Evolutionary conservation across 2,797 vertebrate genomes (phyloP).

Genomic region (Eleutherodactylus coqui): DNA sequence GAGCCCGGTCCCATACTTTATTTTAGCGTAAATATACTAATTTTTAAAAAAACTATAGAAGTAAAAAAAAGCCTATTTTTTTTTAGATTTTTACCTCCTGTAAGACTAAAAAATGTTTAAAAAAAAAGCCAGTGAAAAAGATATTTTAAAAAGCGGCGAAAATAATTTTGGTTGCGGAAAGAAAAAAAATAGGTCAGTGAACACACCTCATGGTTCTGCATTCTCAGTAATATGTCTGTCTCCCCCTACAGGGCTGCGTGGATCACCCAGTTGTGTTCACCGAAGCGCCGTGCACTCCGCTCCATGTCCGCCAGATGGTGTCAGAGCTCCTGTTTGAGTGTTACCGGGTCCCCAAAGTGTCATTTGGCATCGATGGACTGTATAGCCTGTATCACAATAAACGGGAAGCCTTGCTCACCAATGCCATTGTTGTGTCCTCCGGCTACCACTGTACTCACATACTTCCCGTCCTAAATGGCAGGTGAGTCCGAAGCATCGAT

Average conservation of each 20-base stretch:
- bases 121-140: too few relatives aligned
- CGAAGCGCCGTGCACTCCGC: constrained; percentile 91
- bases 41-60: too few relatives aligned
- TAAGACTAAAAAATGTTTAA: too few relatives aligned
- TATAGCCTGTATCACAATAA: constrained; percentile 90
- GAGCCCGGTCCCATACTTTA: too few relatives aligned
- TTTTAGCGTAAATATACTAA: too few relatives aligned
- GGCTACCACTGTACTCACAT: constrained; percentile 95
- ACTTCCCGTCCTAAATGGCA: constrained; percentile 90
- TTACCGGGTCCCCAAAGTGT: constrained; percentile 88
- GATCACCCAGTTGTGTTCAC: constrained; percentile 92
- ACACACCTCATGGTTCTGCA: background rate
- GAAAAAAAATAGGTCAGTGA: too few relatives aligned
- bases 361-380: constrained; percentile 90
- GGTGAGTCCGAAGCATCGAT: constrained; percentile 74
- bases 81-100: too few relatives aligned
- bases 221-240: background rate
- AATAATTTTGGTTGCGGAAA: too few relatives aligned
- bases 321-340: constrained; percentile 96
- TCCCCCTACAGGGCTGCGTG: constrained; percentile 80
- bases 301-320: constrained; percentile 96
- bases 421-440: constrained; percentile 88
- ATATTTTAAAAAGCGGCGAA: too few relatives aligned
- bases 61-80: too few relatives aligned
- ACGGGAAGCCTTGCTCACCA: constrained; percentile 72